phyloP scores from a whole-genome alignment of 1,140 invertebrate species.

The Drosophila biarmipes region DNA sequence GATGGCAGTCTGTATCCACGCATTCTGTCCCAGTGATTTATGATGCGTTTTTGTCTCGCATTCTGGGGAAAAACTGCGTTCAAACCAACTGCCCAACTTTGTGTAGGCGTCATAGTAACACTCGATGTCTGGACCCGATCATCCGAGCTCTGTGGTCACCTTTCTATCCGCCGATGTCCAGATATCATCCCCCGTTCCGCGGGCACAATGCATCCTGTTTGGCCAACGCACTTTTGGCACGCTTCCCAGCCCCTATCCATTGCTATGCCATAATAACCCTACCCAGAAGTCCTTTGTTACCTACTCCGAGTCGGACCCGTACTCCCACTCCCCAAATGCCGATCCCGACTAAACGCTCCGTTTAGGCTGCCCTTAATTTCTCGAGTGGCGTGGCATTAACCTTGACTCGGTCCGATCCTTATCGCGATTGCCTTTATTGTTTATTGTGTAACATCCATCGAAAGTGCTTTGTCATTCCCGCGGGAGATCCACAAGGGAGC shows the following conservation, averaged over 20 bases:
- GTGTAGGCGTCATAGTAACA: slow-evolving; percentile 75
- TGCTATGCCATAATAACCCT: slow-evolving; percentile 57
- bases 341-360: slow-evolving; percentile 60
- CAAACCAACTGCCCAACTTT: slow-evolving; percentile 45
- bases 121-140: slow-evolving; percentile 48
- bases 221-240: slow-evolving; percentile 76
- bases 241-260: slow-evolving; percentile 66
- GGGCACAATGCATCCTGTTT: slow-evolving; percentile 56
- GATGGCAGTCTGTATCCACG: slow-evolving; percentile 1
- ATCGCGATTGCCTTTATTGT: slow-evolving; percentile 77
- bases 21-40: slow-evolving; percentile 58
- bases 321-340: slow-evolving; percentile 9
- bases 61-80: slow-evolving; percentile 46
- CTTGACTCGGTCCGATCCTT: slow-evolving; percentile 61
- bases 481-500: slow-evolving; percentile 6
- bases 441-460: slow-evolving; percentile 61
- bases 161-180: neutral
- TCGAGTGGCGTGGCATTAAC: slow-evolving; percentile 67
- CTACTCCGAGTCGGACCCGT: neutral
- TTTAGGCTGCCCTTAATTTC: slow-evolving; percentile 69
- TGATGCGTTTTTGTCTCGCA: slow-evolving; percentile 58
- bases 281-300: slow-evolving; percentile 42
- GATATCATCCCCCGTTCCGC: slow-evolving; percentile 46
- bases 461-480: slow-evolving; percentile 77
- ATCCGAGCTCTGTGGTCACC: slow-evolving; percentile 56